Evolutionary conservation across 1,140 invertebrate genomes (phyloP), one percentile per base, ranked within the genome.

Genomic region (Euwallacea fornicatus): DNA sequence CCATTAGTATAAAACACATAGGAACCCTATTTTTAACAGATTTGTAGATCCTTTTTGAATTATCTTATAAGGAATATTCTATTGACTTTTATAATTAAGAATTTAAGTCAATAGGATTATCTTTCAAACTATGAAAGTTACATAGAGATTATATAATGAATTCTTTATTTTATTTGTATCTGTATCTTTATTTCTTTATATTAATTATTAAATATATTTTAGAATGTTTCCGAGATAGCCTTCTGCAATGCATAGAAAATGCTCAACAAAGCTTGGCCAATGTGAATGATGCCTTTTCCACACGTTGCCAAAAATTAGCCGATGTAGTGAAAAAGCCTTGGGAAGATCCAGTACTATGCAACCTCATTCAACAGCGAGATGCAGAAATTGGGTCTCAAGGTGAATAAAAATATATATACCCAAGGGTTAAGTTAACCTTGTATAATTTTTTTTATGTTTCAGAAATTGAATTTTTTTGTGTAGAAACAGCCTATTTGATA

Each of bases 401-500:
- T 80, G 75, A 61, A 58, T 58, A 59, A 16, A 3, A n/a, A 10
- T 71, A 33, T 69, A 66, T 65, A 59, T 70, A 6, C 4, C 47
- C 9, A 47, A 64, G 21, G 21, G 1, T 4, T 33, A 33, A 33
- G 21, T 15, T 21, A 21, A 8, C 16, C 62, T 7, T 64, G 13
- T 6, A 64, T 7, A 50, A 53, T 73, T 13, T 43, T 62, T 47
- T 71, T 73, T 21, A 21, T 54, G 13, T 78, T 78, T 55, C 55
- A 80, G 79, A 80, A 76, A 76, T 81, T 61, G 75, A 78, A 72
- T 80, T 80, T 71, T 80, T 81, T 64, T 76, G 76, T 71, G 67
- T 77, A 3, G 80, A 81, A 75, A 79, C 78, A 13, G 80, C 79
- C 10, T 81, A 81, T 72, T 74, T 81, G 56, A 75, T 80, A 42